Conservation (phyloP, 1,140 invertebrate genomes). For the Andrena cerasifolii region DNA sequence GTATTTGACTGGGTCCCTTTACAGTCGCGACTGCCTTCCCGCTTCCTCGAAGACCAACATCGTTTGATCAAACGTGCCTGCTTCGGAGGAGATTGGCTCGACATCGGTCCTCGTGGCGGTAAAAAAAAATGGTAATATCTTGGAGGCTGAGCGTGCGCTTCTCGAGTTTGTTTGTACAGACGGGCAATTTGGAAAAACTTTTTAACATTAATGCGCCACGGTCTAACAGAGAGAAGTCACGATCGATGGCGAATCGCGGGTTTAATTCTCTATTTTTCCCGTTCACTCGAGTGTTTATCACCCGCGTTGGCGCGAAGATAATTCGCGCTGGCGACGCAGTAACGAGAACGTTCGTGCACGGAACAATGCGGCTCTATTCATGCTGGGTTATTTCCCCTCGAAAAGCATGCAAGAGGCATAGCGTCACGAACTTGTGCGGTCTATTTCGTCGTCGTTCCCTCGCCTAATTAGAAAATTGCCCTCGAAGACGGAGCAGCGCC, state of each 20-base stretch:
- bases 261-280: no score
- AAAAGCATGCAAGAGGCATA: slow-evolving; percentile 20
- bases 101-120: no score
- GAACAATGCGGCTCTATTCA: slow-evolving; percentile 39
- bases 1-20: slow-evolving; percentile 7
- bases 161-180: no score
- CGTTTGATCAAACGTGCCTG: no score
- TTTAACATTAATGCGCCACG: no score
- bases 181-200: no score
- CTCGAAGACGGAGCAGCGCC: not conserved
- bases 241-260: no score
- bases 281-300: slow-evolving; percentile 10
- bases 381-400: slow-evolving; percentile 35
- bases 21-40: slow-evolving; percentile 34
- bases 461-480: slow-evolving; percentile 41
- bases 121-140: no score
- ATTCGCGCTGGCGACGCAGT: slow-evolving; percentile 34
- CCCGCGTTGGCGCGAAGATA: slow-evolving; percentile 13
- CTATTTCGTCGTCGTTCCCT: slow-evolving; percentile 29
- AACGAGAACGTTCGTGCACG: slow-evolving; percentile 45
- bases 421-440: slow-evolving; percentile 19
- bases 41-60: slow-evolving; percentile 49
- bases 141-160: no score
- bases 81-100: no score
- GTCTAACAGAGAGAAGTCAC: not conserved